A percentile compares a stretch with the other conserved stretches of the same genome.
phyloP scores from a whole-genome alignment of 2,888 invertebrate genomes.

The Scaptomyza parva region DNA sequence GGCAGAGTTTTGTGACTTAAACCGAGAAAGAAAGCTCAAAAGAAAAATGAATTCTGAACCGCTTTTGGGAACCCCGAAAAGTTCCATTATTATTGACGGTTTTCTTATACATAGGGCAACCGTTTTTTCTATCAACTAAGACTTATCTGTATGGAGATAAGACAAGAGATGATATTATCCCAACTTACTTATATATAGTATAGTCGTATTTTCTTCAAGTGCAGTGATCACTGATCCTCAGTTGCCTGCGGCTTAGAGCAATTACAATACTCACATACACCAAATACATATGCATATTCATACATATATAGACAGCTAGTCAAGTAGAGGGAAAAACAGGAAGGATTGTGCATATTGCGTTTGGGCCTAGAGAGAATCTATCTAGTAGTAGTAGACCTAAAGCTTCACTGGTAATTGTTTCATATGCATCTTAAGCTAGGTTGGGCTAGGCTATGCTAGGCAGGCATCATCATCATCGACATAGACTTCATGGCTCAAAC shows the following conservation, averaged over 20 bases:
- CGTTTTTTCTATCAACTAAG: too few relatives aligned
- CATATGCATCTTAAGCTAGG: conserved; percentile 63
- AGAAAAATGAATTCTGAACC: too few relatives aligned
- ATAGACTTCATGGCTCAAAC: conserved; percentile 19
- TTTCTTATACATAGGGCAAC: too few relatives aligned
- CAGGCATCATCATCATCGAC: conserved; percentile 34
- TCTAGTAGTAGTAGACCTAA: conserved; percentile 27
- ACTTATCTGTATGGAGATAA: too few relatives aligned
- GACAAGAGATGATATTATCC: too few relatives aligned
- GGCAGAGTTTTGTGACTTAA: too few relatives aligned
- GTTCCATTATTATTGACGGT: too few relatives aligned
- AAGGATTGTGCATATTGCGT: conserved; percentile 43
- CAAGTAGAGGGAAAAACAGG: conserved; percentile 5
- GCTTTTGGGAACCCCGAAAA: too few relatives aligned
- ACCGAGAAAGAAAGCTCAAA: too few relatives aligned
- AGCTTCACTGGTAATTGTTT: conserved; percentile 77
- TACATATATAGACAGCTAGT: conserved; percentile 35
- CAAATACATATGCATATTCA: background rate
- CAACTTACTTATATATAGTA: too few relatives aligned
- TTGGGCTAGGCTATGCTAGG: conserved; percentile 11
- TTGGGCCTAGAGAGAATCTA: conserved; percentile 32
- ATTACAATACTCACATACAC: conserved; percentile 70
- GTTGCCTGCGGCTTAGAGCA: conserved; percentile 53
- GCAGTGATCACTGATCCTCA: conserved; percentile 38
- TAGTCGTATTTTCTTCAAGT: conserved; percentile 59